Evolutionary conservation across 1,140 invertebrate genomes (phyloP), one percentile per base, ranked within the genome.

Genomic region (Phymastichus coffea): DNA sequence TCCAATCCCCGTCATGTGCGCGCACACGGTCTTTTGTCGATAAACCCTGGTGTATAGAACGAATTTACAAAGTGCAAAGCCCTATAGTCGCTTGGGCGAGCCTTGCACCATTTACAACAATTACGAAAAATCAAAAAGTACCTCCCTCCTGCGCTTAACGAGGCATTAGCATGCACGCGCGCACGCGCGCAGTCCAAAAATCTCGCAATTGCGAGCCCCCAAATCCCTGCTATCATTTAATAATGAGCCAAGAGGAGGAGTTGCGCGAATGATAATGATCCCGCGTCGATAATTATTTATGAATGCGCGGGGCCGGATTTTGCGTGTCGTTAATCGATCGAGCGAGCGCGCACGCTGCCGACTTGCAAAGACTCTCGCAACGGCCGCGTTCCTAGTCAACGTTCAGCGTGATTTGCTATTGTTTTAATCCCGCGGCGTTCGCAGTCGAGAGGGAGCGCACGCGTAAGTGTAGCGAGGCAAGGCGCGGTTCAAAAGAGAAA

Each of bases 251-350:
- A n/a, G 23, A 12, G 14, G 33, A 40, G n/a, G 14, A 17, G 38
- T 40, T 15, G 41, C 20, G 49, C 19, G 9, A 53, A 28, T 14
- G 48, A 37, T 25, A 38, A 41, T 20, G 49, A 51, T 51, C 37
- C 3, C 17, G 15, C 0, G 19, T n/a, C 25, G 17, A 55, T 47
- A 38, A 49, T 58, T 58, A 51, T 51, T 58, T 58, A 58, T 51
- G 19, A 25, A 14, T n/a, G n/a, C n/a, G n/a, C n/a, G n/a, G n/a
- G n/a, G n/a, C 26, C 8, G 10, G 17, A 0, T 23, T 43, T 1
- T 14, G 12, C 17, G 35, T 26, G 28, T 10, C 12, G 8, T 48
- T 28, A 48, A 57, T 40, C 54, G 37, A 51, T 51, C 10, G 37
- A 22, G 37, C n/a, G n/a, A n/a, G n/a, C n/a, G n/a, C n/a, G n/a